Evolutionary conservation across 37 sponge, comb jelly and placozoan species (phyloP).

Genomic region (Geodia barretti): DNA sequence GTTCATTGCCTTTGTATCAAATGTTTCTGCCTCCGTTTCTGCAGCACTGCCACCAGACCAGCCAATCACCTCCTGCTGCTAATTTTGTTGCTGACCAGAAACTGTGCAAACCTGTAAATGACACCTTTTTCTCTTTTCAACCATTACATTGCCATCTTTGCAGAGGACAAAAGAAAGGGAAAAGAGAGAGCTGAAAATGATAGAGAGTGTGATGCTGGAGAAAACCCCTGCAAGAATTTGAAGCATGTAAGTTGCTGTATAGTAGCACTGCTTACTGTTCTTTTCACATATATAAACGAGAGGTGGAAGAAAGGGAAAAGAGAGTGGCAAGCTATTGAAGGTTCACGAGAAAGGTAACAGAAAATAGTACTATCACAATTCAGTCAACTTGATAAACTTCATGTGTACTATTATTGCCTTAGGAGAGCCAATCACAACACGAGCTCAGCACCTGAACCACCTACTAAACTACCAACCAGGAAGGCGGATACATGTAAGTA

Average conservation of each 20-base stretch:
- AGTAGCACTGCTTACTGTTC: not conserved
- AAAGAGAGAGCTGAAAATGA: not conserved
- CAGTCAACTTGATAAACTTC: too few relatives aligned
- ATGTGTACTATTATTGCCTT: not conserved
- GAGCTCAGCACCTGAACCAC: too few relatives aligned
- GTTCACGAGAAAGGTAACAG: not conserved
- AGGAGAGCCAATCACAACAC: not conserved
- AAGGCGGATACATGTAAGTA: not conserved
- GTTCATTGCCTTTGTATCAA: too few relatives aligned
- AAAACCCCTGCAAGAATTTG: not conserved
- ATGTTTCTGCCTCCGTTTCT: too few relatives aligned
- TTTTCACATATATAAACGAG: not conserved
- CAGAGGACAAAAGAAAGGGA: not conserved
- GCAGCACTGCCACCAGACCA: not conserved
- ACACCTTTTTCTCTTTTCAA: not conserved
- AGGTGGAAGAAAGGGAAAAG: not conserved
- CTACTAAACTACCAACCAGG: not conserved
- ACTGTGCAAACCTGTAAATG: not conserved
- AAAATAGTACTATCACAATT: not conserved
- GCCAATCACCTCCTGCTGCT: not conserved
- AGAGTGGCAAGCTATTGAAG: not conserved
- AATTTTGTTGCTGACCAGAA: not conserved
- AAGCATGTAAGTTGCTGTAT: not conserved
- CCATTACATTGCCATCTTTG: not conserved
- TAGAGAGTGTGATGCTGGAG: not conserved